These are phyloP conservation scores for Cryptus viduatorius DNA, from an alignment of 2,888 invertebrate species.

Conservation along the genomic window DNA sequence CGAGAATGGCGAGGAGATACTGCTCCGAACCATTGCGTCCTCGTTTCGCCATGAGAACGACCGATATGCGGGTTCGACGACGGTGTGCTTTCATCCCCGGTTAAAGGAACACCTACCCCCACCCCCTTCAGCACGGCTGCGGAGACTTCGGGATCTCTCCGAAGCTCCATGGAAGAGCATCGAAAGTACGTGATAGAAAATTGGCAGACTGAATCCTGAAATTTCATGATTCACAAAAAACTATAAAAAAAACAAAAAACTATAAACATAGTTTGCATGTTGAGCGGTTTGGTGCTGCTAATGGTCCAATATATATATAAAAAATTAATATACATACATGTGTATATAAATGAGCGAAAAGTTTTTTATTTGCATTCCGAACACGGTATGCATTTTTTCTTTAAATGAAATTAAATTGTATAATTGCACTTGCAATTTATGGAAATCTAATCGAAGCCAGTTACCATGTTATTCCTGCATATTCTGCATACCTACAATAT, in stretches of 20 bases:
- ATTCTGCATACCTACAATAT: conserved; percentile 21
- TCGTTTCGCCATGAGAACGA: conserved; percentile 35
- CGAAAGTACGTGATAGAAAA: conserved; percentile 10
- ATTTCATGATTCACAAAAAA: not conserved
- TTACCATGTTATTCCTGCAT: conserved; percentile 20
- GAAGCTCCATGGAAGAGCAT: conserved; percentile 24
- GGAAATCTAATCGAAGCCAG: conserved; percentile 31
- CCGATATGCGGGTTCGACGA: conserved; percentile 50
- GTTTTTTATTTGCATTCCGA: not conserved
- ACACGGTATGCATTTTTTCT: not conserved
- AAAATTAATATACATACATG: not conserved
- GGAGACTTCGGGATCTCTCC: conserved; percentile 23
- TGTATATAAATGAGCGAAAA: not conserved
- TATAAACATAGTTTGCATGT: too few species aligned
- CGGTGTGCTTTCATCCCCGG: conserved; percentile 36
- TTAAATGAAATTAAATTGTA: conserved; percentile 10
- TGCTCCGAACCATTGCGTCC: conserved; percentile 8
- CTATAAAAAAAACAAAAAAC: not conserved
- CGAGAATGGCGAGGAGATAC: conserved; percentile 37
- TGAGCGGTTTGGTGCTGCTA: too few species aligned
- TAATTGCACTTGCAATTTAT: conserved; percentile 24
- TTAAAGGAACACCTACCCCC: conserved; percentile 21
- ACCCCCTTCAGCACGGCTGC: too few species aligned
- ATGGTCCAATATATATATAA: not conserved
- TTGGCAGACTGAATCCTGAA: not conserved